Percentiles rank a stretch among this genome's conserved stretches.
Conservation (phyloP, 2,113 vertebrate species). For the Thunnus maccoyii region DNA sequence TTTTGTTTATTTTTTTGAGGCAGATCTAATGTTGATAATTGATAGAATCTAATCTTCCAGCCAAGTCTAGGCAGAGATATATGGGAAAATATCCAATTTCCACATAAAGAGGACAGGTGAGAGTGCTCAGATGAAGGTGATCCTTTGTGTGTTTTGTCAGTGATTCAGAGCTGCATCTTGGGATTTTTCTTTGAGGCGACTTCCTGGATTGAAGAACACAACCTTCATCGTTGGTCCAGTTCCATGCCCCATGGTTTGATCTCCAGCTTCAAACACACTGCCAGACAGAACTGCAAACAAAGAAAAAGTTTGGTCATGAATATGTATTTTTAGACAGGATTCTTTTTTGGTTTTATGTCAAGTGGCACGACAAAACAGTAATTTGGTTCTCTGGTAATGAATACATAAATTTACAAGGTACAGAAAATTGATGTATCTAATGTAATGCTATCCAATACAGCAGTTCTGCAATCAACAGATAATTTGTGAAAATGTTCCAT, state of each 20-base stretch:
- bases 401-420: not conserved
- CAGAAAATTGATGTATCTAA: not conserved
- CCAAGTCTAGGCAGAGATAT: slow-evolving; percentile 38
- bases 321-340: too few relatives aligned
- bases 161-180: slow-evolving; percentile 65
- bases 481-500: not conserved
- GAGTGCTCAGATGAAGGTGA: slow-evolving; percentile 30
- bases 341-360: not conserved
- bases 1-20: slow-evolving; percentile 27
- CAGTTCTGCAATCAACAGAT: not conserved
- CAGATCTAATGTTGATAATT: slow-evolving; percentile 61
- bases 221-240: slow-evolving; percentile 64
- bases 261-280: slow-evolving; percentile 19
- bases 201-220: slow-evolving; percentile 75
- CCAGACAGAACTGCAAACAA: slow-evolving; percentile 53
- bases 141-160: slow-evolving; percentile 59
- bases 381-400: not conserved
- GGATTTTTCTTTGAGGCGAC: slow-evolving; percentile 74
- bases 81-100: slow-evolving; percentile 66
- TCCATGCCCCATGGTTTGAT: slow-evolving; percentile 68
- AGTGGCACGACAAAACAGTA: not conserved
- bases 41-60: slow-evolving; percentile 52
- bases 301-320: slow-evolving; percentile 10
- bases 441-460: not conserved
- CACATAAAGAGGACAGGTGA: slow-evolving; percentile 38